Conservation (phyloP, 1,140 invertebrate genomes). For the Papilio dardanus region DNA sequence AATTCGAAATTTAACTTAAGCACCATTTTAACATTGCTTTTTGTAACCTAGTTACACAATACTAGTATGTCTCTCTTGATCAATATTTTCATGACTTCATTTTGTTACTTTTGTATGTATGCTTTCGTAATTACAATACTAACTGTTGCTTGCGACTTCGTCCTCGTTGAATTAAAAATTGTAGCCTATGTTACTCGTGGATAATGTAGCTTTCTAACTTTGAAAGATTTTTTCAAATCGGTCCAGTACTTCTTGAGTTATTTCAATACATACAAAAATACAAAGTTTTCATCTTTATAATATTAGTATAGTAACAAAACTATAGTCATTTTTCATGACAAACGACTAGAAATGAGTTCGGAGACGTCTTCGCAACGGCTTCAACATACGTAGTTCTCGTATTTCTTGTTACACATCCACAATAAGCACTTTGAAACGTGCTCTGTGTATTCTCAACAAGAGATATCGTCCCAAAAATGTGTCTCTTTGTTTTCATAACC, state of each 20-base stretch:
- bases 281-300: too few relatives aligned
- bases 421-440: slow-evolving; percentile 23
- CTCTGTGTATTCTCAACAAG: slow-evolving; percentile 15
- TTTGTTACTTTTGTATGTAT: too few relatives aligned
- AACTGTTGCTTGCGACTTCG: too few relatives aligned
- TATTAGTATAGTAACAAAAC: neutral
- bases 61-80: too few relatives aligned
- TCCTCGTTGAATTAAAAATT: too few relatives aligned
- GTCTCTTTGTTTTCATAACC: slow-evolving; percentile 17
- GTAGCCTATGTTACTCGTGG: too few relatives aligned
- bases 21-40: neutral
- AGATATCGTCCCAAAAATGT: slow-evolving; percentile 13
- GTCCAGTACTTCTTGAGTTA: too few relatives aligned
- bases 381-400: slow-evolving; percentile 17
- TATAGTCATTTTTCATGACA: slow-evolving; percentile 4
- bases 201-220: too few relatives aligned
- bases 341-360: slow-evolving; percentile 4
- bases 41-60: neutral
- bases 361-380: neutral
- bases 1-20: slow-evolving; percentile 6
- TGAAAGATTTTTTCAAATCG: too few relatives aligned
- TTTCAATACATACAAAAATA: too few relatives aligned
- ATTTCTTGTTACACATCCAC: slow-evolving; percentile 21
- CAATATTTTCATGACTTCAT: too few relatives aligned
- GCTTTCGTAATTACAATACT: too few relatives aligned